These are phyloP conservation scores for Sturnira hondurensis DNA, from an alignment of 2,113 vertebrate species.

Conservation along the genomic window DNA sequence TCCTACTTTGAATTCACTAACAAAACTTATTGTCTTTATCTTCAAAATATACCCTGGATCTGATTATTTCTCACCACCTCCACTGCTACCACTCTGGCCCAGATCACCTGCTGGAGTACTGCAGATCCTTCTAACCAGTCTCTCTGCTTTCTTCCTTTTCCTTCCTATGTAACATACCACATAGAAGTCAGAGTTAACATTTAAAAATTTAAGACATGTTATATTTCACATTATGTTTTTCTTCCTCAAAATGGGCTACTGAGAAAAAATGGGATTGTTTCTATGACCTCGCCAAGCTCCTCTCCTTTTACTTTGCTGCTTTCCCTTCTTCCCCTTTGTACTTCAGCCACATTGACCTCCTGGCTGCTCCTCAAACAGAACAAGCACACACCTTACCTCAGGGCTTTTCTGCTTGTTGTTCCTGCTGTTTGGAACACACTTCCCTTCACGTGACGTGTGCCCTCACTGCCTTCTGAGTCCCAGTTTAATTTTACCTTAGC, in stretches of 20 bases:
- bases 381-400: not conserved
- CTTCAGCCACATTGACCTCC: not conserved
- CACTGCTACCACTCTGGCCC: not conserved
- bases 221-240: not conserved
- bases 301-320: not conserved
- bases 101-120: not conserved
- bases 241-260: not conserved
- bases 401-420: not conserved
- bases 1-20: not conserved
- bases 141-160: not conserved
- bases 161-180: not conserved
- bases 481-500: not conserved
- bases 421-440: not conserved
- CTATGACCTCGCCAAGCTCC: not conserved
- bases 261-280: not conserved
- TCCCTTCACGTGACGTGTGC: not conserved
- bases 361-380: not conserved
- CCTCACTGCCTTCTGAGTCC: not conserved
- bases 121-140: not conserved
- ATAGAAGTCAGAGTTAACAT: not conserved
- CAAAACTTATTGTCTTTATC: not conserved
- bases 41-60: not conserved
- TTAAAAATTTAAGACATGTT: not conserved
- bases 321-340: not conserved
- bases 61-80: not conserved